Percentiles rank a stretch among this genome's conserved stretches.
Evolutionary conservation across 2,797 vertebrate species (phyloP).

Genomic region (Cossypha dichroa): DNA sequence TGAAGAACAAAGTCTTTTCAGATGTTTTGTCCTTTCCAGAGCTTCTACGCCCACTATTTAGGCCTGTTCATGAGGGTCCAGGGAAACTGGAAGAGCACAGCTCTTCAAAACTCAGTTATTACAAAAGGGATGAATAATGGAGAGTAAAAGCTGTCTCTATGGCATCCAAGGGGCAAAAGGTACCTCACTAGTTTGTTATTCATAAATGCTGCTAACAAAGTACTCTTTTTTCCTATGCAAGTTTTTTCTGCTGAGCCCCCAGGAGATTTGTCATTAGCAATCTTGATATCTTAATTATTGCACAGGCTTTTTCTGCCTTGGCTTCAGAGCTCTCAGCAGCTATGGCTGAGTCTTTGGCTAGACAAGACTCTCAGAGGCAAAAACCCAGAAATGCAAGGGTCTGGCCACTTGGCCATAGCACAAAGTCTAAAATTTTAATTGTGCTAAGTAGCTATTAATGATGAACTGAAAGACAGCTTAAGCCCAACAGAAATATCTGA

Average conservation of each 20-base stretch:
- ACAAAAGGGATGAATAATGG: neutral
- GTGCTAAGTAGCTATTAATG: neutral
- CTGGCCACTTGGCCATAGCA: neutral
- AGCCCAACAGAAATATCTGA: neutral
- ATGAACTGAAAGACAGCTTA: neutral
- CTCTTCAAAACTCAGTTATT: slow-evolving; percentile 27
- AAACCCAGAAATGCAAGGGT: neutral
- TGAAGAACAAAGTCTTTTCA: neutral
- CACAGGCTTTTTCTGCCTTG: neutral
- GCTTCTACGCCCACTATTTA: neutral
- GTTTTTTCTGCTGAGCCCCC: neutral
- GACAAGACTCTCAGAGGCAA: neutral
- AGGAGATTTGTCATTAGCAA: slow-evolving; percentile 17
- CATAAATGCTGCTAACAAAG: slow-evolving; percentile 14
- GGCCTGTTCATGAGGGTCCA: neutral
- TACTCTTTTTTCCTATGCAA: neutral
- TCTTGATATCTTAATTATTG: neutral
- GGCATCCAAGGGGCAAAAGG: neutral
- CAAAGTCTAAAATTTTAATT: neutral
- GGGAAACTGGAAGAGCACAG: neutral
- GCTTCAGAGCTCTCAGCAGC: neutral
- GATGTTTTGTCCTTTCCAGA: neutral
- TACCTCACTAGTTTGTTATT: slow-evolving; percentile 9
- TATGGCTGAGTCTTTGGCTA: neutral
- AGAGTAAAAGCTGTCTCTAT: neutral